These are phyloP conservation scores for Haliclona indistincta DNA, from an alignment of 37 sponge, comb jelly and placozoan species.

Conservation along the genomic window DNA sequence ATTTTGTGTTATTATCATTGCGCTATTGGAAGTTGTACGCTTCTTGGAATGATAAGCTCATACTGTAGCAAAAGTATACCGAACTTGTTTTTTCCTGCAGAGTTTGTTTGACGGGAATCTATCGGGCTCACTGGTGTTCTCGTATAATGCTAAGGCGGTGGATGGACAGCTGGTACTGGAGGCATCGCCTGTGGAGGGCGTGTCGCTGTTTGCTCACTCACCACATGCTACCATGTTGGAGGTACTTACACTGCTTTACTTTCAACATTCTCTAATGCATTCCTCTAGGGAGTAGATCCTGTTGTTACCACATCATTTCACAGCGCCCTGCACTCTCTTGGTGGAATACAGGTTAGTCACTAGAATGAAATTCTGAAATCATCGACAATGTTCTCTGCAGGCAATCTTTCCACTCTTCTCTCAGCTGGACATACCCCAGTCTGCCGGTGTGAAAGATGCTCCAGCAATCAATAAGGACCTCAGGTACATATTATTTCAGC, in stretches of 20 bases:
- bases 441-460: background rate
- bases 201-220: conserved; percentile 75
- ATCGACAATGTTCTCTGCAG: conserved; percentile 13
- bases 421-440: conserved; percentile 67
- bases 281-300: conserved; percentile 78
- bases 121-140: conserved; percentile 67
- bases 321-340: conserved; percentile 77
- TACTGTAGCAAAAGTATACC: too few relatives aligned
- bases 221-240: conserved; percentile 91
- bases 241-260: too few relatives aligned
- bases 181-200: conserved; percentile 73
- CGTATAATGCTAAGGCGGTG: conserved; percentile 90
- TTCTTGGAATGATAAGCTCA: too few relatives aligned
- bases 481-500: conserved; percentile 23
- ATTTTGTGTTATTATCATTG: too few relatives aligned
- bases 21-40: too few relatives aligned
- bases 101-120: conserved; percentile 82
- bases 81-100: too few relatives aligned
- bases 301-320: conserved; percentile 73
- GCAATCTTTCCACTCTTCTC: conserved; percentile 73
- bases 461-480: conserved; percentile 37
- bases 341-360: conserved; percentile 79
- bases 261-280: background rate
- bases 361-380: background rate
- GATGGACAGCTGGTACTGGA: conserved; percentile 90